A percentile compares a stretch with the other conserved stretches of the same genome.
Conservation (phyloP, 37 sponge, comb jelly and placozoan genomes). For the Axinella damicornis region DNA sequence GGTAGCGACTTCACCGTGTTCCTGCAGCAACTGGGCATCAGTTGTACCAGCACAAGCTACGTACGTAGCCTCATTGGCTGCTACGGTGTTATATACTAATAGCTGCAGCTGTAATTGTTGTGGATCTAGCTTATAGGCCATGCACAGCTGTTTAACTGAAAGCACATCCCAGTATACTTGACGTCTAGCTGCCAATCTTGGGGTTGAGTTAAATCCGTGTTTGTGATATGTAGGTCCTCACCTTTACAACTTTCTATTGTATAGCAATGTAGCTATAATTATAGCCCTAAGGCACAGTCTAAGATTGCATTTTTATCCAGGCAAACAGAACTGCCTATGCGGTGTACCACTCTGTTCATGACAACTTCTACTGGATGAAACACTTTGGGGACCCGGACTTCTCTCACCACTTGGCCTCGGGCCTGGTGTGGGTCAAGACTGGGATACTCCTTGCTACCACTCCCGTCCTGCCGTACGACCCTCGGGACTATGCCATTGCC, state of each 20-base stretch:
- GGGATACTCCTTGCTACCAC: conserved; percentile 54
- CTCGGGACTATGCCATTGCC: conserved; percentile 35
- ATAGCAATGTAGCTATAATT: too few relatives aligned
- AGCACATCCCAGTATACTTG: too few relatives aligned
- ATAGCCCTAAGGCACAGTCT: too few relatives aligned
- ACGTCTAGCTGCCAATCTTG: too few relatives aligned
- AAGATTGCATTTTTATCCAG: not conserved
- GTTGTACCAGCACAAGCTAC: conserved; percentile 51
- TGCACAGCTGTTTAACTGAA: too few relatives aligned
- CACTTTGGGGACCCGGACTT: conserved; percentile 61
- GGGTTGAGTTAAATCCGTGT: too few relatives aligned
- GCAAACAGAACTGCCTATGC: conserved; percentile 37
- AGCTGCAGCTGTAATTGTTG: too few relatives aligned
- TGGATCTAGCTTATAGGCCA: too few relatives aligned
- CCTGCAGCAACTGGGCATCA: conserved; percentile 73
- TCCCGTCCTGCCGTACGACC: conserved; percentile 66
- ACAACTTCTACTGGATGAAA: conserved; percentile 70
- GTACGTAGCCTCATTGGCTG: conserved; percentile 10
- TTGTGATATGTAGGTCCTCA: too few relatives aligned
- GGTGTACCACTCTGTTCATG: conserved; percentile 85
- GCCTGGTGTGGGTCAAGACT: conserved; percentile 57
- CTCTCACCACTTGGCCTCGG: conserved; percentile 61
- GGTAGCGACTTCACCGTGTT: conserved; percentile 83
- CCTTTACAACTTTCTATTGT: too few relatives aligned
- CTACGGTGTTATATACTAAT: too few relatives aligned